Evolutionary conservation across 2,113 vertebrate genomes (phyloP).

Genomic region (Baryphthengus martii): DNA sequence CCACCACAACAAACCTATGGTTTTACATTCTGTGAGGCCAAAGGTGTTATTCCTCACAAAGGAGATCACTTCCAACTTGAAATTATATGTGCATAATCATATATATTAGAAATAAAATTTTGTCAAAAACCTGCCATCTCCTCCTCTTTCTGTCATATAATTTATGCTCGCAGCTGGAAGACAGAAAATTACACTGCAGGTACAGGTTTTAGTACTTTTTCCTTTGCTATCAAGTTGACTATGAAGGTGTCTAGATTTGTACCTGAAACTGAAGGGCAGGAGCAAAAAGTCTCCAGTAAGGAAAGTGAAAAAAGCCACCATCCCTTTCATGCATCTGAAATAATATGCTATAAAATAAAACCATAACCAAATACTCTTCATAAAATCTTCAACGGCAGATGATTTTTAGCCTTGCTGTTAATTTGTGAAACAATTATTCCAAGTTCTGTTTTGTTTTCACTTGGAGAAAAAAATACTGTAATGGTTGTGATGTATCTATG

Average conservation of each 20-base stretch:
- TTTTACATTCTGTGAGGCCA: slow-evolving; percentile 17
- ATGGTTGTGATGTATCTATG: too few relatives aligned
- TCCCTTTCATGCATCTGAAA: background rate
- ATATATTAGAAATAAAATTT: slow-evolving; percentile 20
- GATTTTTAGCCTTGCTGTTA: background rate
- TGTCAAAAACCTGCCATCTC: background rate
- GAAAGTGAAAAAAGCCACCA: background rate
- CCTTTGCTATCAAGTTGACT: background rate
- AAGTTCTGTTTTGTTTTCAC: background rate
- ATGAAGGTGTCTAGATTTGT: background rate
- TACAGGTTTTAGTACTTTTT: background rate
- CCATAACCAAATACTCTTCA: background rate
- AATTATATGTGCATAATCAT: background rate
- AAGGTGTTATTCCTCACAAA: slow-evolving; percentile 17
- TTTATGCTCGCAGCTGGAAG: background rate
- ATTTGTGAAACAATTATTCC: background rate
- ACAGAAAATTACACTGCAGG: slow-evolving; percentile 15
- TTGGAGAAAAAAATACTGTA: background rate
- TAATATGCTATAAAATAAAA: background rate
- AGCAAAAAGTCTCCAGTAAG: background rate
- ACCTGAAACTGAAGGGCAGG: background rate
- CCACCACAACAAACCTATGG: background rate
- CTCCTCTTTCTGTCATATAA: background rate
- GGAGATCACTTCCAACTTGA: background rate
- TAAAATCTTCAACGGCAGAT: background rate